Percentiles rank a stretch among this genome's conserved stretches.
These are phyloP conservation scores for Phaonia tiefii DNA, from an alignment of 2,888 invertebrate genomes.

Conservation along the genomic window DNA sequence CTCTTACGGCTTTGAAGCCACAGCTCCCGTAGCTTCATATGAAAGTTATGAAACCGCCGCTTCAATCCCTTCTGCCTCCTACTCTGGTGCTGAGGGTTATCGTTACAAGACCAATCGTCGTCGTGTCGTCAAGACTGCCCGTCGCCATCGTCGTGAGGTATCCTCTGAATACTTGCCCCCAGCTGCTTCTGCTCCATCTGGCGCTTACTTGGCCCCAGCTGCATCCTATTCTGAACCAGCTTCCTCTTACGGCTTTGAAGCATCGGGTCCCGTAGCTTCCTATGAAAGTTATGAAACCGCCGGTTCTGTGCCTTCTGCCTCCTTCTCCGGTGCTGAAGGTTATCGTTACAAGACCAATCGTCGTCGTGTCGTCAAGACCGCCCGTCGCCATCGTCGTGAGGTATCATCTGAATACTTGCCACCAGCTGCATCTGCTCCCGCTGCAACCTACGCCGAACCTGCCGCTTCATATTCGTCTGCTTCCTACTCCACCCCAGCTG, in stretches of 20 bases:
- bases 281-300: constrained; percentile 48
- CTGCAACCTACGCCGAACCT: constrained; percentile 42
- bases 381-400: constrained; percentile 72
- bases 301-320: constrained; percentile 47
- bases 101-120: constrained; percentile 76
- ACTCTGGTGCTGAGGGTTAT: constrained; percentile 76
- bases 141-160: constrained; percentile 76
- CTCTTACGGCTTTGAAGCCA: background rate
- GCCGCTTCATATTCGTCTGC: constrained; percentile 59
- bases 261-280: too few species aligned
- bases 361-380: constrained; percentile 55
- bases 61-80: constrained; percentile 73
- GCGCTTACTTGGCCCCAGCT: constrained; percentile 68
- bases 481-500: constrained; percentile 19
- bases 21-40: constrained; percentile 56
- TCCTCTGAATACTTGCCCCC: constrained; percentile 70
- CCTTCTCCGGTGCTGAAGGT: constrained; percentile 50
- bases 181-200: constrained; percentile 56
- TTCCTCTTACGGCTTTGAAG: too few species aligned
- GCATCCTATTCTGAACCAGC: constrained; percentile 64
- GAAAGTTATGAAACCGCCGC: constrained; percentile 63
- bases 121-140: constrained; percentile 69
- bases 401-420: constrained; percentile 70
- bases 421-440: constrained; percentile 54
- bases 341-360: constrained; percentile 59